Conservation (phyloP, 1,140 invertebrate genomes). For the Heliconius eleuchia region DNA sequence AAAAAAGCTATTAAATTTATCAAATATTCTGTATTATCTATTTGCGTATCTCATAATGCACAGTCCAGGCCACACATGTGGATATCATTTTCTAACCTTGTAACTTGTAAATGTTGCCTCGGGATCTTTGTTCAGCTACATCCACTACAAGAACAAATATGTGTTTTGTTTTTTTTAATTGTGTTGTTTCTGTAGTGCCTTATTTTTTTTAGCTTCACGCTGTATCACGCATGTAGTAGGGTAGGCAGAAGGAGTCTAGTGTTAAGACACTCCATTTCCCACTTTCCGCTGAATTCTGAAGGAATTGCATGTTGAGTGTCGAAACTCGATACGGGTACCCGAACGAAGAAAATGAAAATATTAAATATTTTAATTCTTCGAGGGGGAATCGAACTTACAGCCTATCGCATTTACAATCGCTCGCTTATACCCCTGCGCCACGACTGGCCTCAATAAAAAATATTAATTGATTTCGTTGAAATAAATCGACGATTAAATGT, state of each 20-base stretch:
- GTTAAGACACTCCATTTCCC: no score
- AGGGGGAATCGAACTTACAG: no score
- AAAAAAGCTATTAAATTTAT: neutral
- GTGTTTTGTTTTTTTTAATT: conserved; percentile 14
- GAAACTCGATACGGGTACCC: fast-evolving
- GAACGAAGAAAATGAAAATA: no score
- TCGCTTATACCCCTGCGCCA: neutral
- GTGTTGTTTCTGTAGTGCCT: neutral
- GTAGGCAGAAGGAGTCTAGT: no score
- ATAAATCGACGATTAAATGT: neutral
- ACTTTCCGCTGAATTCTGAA: no score
- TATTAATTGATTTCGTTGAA: neutral
- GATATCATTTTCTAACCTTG: conserved; percentile 30
- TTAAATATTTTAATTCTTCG: no score
- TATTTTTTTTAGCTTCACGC: neutral
- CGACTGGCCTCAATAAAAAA: neutral
- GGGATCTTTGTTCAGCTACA: conserved; percentile 26
- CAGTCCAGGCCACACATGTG: conserved; percentile 28
- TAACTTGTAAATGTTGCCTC: conserved; percentile 28
- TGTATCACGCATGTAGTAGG: no score
- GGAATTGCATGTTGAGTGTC: no score
- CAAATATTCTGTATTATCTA: neutral
- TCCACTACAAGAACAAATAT: conserved; percentile 25
- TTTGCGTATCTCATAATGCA: neutral
- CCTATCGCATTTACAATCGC: no score